phyloP scores from a whole-genome alignment of 2,797 vertebrate species.

The Phyllotis vaccarum region DNA sequence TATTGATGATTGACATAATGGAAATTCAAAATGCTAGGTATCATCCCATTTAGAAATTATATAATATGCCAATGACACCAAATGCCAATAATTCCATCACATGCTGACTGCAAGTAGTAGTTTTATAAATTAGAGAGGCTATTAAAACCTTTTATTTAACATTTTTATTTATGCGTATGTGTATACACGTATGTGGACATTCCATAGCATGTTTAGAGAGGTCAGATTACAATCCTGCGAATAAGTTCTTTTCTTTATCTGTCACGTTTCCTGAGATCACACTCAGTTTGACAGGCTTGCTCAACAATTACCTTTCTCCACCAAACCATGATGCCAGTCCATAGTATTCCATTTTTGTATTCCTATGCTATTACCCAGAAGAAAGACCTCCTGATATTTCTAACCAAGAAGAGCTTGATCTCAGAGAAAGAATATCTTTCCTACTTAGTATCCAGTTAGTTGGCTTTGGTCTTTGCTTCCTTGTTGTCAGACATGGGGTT shows the following conservation, averaged over 20 bases:
- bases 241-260: neutral
- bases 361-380: neutral
- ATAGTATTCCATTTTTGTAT: neutral
- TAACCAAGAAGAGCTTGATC: neutral
- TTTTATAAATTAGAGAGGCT: neutral
- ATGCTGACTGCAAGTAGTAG: neutral
- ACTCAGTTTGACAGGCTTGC: neutral
- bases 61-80: neutral
- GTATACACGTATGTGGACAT: neutral
- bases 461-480: slow-evolving; percentile 49
- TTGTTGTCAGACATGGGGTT: neutral
- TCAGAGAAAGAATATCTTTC: neutral
- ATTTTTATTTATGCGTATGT: neutral
- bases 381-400: neutral
- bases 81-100: neutral
- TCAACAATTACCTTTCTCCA: neutral
- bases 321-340: neutral
- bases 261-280: neutral
- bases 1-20: neutral
- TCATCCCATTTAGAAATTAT: neutral
- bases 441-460: slow-evolving; percentile 8
- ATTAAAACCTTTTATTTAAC: neutral
- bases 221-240: neutral
- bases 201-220: neutral
- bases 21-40: neutral